phyloP scores from a whole-genome alignment of 2,888 invertebrate genomes.

The Harpagoxenus sublaevis region DNA sequence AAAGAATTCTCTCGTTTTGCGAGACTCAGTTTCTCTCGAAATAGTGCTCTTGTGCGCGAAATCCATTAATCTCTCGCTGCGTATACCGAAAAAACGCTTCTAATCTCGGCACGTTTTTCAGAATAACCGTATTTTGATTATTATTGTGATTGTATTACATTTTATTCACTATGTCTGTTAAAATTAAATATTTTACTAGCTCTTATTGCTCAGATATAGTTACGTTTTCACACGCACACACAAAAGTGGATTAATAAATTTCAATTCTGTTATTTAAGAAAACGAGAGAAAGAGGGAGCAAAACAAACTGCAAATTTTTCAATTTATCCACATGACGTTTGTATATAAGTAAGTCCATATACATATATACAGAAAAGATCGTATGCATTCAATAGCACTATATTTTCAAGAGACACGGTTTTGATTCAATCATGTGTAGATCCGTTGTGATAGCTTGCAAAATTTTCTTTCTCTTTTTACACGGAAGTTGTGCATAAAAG shows the following conservation, averaged over 20 bases:
- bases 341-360: background rate
- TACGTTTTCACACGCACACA: background rate
- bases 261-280: background rate
- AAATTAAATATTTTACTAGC: background rate
- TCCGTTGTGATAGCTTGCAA: conserved; percentile 4
- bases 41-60: conserved; percentile 31
- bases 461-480: conserved; percentile 14
- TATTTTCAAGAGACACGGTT: conserved; percentile 24
- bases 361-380: conserved; percentile 9
- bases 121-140: background rate
- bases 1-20: conserved; percentile 45
- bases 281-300: background rate
- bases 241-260: background rate
- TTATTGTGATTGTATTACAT: background rate
- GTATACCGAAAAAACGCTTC: conserved; percentile 30
- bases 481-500: conserved; percentile 20
- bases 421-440: conserved; percentile 8
- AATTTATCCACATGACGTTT: background rate
- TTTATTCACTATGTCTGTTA: background rate
- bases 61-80: conserved; percentile 47
- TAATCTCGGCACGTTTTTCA: conserved; percentile 14
- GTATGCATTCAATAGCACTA: background rate
- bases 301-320: background rate
- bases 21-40: conserved; percentile 53
- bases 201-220: background rate